Percentiles rank a stretch among this genome's conserved stretches.
Evolutionary conservation across 92 coral and sea anemone genomes (phyloP).

Genomic region (Siderastrea siderea): DNA sequence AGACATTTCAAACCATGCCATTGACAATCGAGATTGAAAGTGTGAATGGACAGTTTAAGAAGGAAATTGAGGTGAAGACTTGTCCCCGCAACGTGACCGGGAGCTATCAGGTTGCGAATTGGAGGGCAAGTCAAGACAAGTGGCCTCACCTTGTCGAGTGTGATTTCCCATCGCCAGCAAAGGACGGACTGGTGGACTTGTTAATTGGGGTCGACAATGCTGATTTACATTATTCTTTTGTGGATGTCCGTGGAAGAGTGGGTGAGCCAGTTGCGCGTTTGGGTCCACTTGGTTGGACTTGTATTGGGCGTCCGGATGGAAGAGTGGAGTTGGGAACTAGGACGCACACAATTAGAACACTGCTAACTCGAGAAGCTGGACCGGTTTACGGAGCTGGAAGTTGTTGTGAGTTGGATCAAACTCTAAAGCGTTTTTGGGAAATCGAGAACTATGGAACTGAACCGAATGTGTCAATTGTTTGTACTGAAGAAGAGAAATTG

Average conservation of each 20-base stretch:
- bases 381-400: not conserved
- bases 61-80: constrained; percentile 59
- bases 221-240: constrained; percentile 70
- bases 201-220: constrained; percentile 73
- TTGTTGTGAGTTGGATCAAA: constrained; percentile 57
- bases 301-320: constrained; percentile 63
- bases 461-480: not conserved
- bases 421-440: constrained; percentile 72
- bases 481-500: constrained; percentile 59
- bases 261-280: constrained; percentile 70
- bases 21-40: constrained; percentile 64
- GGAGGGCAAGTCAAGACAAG: constrained; percentile 52
- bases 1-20: constrained; percentile 76
- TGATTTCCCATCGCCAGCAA: constrained; percentile 75
- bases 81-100: constrained; percentile 77
- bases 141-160: constrained; percentile 73
- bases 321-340: constrained; percentile 39
- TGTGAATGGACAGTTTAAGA: constrained; percentile 72
- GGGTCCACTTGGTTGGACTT: constrained; percentile 84
- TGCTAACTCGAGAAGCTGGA: constrained; percentile 30
- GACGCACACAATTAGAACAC: constrained; percentile 50
- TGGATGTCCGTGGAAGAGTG: constrained; percentile 55
- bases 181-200: constrained; percentile 69
- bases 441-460: constrained; percentile 66
- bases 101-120: constrained; percentile 63